Evolutionary conservation across 2,797 vertebrate species (phyloP).

Genomic region (Tragelaphus oryx): DNA sequence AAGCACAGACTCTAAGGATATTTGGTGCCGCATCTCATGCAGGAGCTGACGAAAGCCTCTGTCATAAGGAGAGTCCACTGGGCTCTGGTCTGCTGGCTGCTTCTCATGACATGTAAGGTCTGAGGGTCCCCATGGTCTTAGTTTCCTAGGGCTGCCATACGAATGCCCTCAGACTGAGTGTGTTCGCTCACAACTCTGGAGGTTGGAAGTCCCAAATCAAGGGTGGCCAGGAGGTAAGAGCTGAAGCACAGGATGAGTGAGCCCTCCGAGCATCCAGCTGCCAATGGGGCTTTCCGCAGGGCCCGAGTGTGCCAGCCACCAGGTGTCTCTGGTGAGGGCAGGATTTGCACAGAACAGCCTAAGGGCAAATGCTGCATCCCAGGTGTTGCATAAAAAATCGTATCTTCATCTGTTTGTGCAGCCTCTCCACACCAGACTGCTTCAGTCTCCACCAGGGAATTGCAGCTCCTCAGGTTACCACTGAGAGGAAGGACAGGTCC

Average conservation of each 20-base stretch:
- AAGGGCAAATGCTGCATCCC: accelerated
- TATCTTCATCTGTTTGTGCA: background rate
- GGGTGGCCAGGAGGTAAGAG: background rate
- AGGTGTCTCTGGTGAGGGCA: background rate
- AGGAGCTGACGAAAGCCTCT: background rate
- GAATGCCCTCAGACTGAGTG: background rate
- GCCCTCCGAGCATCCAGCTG: background rate
- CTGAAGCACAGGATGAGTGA: background rate
- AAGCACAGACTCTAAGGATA: background rate
- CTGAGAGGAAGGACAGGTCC: background rate
- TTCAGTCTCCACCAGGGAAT: background rate
- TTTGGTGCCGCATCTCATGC: background rate
- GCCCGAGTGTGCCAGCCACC: accelerated
- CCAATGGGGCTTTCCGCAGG: background rate
- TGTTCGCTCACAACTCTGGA: background rate
- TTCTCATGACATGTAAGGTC: background rate
- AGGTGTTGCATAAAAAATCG: background rate
- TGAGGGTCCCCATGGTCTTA: background rate
- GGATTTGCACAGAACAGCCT: background rate
- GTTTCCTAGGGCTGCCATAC: background rate
- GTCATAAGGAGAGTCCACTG: background rate
- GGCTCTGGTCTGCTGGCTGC: background rate
- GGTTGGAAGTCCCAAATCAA: background rate
- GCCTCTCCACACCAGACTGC: background rate
- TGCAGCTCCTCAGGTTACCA: background rate